Conservation (phyloP, 2,113 vertebrate species). For the Rutilus rutilus region DNA sequence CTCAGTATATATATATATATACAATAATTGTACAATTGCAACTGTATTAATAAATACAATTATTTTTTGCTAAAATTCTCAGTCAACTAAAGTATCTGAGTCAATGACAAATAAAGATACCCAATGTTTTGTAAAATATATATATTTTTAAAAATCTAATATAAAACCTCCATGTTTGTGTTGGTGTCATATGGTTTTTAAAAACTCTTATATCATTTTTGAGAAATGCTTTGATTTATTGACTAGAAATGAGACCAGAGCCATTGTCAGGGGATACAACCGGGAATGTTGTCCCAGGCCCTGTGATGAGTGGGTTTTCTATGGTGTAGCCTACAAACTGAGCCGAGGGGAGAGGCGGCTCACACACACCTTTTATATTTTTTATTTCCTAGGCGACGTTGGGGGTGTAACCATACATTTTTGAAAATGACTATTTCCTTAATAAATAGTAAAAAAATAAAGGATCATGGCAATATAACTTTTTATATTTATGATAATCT, state of each 20-base stretch:
- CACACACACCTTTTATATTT: not conserved
- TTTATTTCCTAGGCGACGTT: not conserved
- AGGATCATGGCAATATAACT: too few relatives aligned
- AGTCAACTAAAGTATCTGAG: not conserved
- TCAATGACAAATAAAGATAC: not conserved
- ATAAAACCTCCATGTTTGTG: not conserved
- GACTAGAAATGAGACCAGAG: not conserved
- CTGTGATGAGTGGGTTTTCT: not conserved
- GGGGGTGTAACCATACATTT: not conserved
- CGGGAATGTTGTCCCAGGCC: conserved; percentile 30
- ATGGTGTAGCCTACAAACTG: not conserved
- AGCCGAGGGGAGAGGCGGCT: not conserved
- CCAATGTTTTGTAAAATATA: not conserved
- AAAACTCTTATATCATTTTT: not conserved
- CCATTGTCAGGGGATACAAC: not conserved
- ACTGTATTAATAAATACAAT: not conserved
- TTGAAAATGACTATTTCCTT: not conserved
- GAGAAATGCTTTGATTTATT: not conserved
- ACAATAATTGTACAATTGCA: not conserved
- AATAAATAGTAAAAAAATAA: not conserved
- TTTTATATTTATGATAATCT: too few relatives aligned
- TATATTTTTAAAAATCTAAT: too few relatives aligned
- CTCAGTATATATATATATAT: not conserved
- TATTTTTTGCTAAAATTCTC: not conserved
- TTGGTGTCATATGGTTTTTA: not conserved